Conservation (phyloP, 2,888 invertebrate genomes). For the Liopterus haemorrhoidalis region DNA sequence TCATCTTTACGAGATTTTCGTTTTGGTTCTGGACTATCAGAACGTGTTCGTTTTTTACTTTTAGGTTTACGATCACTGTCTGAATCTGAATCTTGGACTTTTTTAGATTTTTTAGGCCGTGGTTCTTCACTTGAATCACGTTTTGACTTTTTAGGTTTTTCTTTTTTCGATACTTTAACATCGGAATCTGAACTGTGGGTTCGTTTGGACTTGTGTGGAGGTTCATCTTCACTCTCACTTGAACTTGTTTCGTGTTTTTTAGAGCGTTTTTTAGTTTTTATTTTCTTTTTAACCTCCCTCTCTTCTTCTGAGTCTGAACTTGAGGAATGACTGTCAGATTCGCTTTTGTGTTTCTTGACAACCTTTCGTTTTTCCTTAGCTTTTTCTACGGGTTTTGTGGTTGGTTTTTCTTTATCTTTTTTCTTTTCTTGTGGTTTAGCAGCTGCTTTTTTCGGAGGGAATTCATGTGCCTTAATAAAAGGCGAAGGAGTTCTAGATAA, state of each 20-base stretch:
- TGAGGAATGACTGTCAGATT: slow-evolving; percentile 43
- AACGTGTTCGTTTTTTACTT: slow-evolving; percentile 41
- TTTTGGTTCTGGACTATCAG: slow-evolving; percentile 45
- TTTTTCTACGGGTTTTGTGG: slow-evolving; percentile 34
- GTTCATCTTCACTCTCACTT: slow-evolving; percentile 44
- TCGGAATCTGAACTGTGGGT: slow-evolving; percentile 44
- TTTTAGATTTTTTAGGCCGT: slow-evolving; percentile 48
- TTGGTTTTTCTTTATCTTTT: slow-evolving; percentile 49
- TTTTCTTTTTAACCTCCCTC: slow-evolving; percentile 39
- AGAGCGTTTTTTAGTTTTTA: slow-evolving; percentile 39
- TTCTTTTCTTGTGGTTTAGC: slow-evolving; percentile 44
- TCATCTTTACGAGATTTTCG: slow-evolving; percentile 45
- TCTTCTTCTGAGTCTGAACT: slow-evolving; percentile 43
- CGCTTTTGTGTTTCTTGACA: slow-evolving; percentile 43
- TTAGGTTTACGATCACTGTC: slow-evolving; percentile 55
- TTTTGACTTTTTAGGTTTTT: slow-evolving; percentile 48
- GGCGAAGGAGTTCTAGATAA: slow-evolving; percentile 82
- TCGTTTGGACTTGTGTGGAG: slow-evolving; percentile 26
- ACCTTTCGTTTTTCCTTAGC: slow-evolving; percentile 33
- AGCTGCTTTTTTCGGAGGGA: slow-evolving; percentile 47
- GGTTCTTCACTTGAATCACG: slow-evolving; percentile 50
- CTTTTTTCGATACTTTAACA: slow-evolving; percentile 47
- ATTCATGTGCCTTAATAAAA: slow-evolving; percentile 66
- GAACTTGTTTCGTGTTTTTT: slow-evolving; percentile 49
- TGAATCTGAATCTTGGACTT: slow-evolving; percentile 55